phyloP scores from a whole-genome alignment of 2,797 vertebrate species.

The Falco biarmicus region DNA sequence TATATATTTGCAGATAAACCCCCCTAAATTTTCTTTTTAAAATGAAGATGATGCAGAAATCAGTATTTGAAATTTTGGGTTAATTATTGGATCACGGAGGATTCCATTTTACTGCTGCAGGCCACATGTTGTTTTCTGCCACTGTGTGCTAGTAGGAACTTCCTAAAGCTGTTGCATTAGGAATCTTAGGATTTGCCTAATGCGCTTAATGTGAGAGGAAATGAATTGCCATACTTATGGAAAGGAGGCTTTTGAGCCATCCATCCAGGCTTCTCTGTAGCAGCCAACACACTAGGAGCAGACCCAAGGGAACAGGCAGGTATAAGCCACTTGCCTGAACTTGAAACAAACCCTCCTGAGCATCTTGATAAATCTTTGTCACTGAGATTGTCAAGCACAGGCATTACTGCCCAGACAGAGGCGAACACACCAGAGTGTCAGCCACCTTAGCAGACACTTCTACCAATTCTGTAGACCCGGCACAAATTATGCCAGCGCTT shows the following conservation, averaged over 20 bases:
- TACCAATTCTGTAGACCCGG: not conserved
- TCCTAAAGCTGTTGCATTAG: not conserved
- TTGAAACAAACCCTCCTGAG: not conserved
- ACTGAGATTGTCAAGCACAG: not conserved
- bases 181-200: not conserved
- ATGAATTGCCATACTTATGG: not conserved
- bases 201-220: not conserved
- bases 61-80: not conserved
- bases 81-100: not conserved
- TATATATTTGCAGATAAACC: not conserved
- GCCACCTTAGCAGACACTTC: not conserved
- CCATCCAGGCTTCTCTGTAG: not conserved
- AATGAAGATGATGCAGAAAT: not conserved
- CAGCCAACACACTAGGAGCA: not conserved
- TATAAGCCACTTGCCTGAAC: not conserved
- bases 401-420: not conserved
- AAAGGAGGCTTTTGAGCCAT: not conserved
- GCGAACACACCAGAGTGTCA: fast-evolving
- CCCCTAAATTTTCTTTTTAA: not conserved
- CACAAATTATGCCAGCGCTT: not conserved
- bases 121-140: not conserved
- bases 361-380: not conserved
- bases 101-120: not conserved
- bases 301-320: not conserved
- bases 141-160: not conserved